Conservation (phyloP, 2,797 vertebrate species). For the Forpus xanthops region DNA sequence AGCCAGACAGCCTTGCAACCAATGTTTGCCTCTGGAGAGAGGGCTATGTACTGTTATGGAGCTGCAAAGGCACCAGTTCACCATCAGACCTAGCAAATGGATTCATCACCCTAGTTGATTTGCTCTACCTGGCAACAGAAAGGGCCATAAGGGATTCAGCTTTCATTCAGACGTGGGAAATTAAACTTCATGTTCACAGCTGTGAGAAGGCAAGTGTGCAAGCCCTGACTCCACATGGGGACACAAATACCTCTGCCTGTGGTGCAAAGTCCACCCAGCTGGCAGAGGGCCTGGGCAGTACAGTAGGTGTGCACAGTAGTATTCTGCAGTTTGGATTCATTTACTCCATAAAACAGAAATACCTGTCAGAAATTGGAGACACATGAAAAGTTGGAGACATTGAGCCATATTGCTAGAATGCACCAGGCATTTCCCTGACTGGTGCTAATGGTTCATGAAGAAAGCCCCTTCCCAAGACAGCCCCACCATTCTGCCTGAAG, state of each 20-base stretch:
- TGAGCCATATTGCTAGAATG: not conserved
- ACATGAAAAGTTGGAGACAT: rapidly evolving
- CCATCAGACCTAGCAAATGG: not conserved
- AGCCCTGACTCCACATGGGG: rapidly evolving
- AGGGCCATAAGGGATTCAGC: not conserved
- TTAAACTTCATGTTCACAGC: not conserved
- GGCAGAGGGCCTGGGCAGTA: not conserved
- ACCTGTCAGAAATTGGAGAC: rapidly evolving
- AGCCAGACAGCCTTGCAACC: not conserved
- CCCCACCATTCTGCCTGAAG: not conserved
- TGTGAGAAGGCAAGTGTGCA: rapidly evolving
- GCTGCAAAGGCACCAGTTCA: not conserved
- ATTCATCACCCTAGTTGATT: not conserved
- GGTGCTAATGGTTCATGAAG: not conserved
- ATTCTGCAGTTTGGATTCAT: not conserved
- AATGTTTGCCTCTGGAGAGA: not conserved
- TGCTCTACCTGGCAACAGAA: not conserved
- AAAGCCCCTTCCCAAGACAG: not conserved
- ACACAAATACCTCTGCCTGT: rapidly evolving
- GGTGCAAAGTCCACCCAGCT: not conserved
- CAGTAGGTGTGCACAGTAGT: rapidly evolving
- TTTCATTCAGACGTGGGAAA: not conserved
- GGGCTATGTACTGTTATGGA: rapidly evolving
- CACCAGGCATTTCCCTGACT: not conserved
- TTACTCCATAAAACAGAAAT: not conserved